Evolutionary conservation across 2,113 vertebrate genomes (phyloP).

Genomic region (Heliornis fulica): DNA sequence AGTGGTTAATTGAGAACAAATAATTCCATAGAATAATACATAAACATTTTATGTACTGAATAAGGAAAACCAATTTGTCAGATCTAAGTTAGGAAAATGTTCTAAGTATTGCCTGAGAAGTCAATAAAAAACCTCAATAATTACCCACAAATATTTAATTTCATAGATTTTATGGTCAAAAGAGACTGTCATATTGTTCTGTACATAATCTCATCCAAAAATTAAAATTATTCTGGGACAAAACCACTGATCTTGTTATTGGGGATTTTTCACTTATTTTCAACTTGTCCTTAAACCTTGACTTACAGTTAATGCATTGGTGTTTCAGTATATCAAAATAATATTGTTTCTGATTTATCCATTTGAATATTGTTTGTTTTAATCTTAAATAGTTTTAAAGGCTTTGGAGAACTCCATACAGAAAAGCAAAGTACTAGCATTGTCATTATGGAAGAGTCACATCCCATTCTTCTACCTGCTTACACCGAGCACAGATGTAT

Average conservation of each 20-base stretch:
- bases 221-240: neutral
- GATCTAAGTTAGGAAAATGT: neutral
- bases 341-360: neutral
- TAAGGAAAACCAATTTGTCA: neutral
- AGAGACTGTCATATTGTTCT: neutral
- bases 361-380: neutral
- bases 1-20: neutral
- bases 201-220: neutral
- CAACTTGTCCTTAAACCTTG: neutral
- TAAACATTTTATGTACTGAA: neutral
- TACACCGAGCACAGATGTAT: neutral
- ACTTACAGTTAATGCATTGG: neutral
- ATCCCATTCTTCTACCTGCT: neutral
- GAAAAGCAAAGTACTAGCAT: neutral
- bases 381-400: neutral
- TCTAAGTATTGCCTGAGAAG: neutral
- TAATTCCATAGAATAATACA: neutral
- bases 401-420: neutral
- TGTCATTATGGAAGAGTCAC: neutral
- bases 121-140: neutral
- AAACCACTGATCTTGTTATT: neutral
- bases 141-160: neutral
- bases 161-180: neutral
- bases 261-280: neutral
- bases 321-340: neutral